Evolutionary conservation across 2,888 invertebrate species (phyloP), one percentile per base, ranked within the genome.

Genomic region (Lutraria lutraria): DNA sequence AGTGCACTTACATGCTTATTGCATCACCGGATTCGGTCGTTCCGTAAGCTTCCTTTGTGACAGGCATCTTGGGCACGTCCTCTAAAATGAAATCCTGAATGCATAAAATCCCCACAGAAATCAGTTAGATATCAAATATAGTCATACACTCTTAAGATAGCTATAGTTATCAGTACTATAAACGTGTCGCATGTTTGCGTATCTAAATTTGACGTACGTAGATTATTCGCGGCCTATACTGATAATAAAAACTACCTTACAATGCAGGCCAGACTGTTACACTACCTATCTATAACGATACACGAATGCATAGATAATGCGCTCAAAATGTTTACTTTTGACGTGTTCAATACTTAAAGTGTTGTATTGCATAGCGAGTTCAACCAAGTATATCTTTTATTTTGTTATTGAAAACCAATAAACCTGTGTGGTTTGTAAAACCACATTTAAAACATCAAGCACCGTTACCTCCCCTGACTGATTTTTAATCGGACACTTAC

Each of bases 1-100:
- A 19, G 31, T 25, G 25, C 19, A 82, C 88, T 88, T 83, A 94
- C 93, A 93, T 90, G 25, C 85, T 88, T 0, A 94, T 92, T 68
- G 90, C 87, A 43, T 85, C 81, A 4, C 92, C 93, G 52, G 92
- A 92, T 31, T 93, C 91, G 6, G 92, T 93, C 82, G 89, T 89
- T 6, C 90, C 93, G 79, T 92, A 94, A 13, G 60, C 34, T 52
- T 91, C 91, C 43, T 87, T 85, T 25, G 79, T 92, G 52, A 93
- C 90, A 13, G 91, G 63, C 90, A 86, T 90, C 29, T 21, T 68
- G 31, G 79, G 12, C 54, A 16, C n/a, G 6, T 80, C 56, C 13
- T 60, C 80, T 85, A 29, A 15, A 85, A 76, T 72, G 21, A 52
- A 68, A 52, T 31, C 15, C 54, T 53, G n/a, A n/a, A n/a, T n/a